A percentile compares a stretch with the other conserved stretches of the same genome.
Conservation (phyloP, 2,797 vertebrate genomes). For the Smutsia gigantea region DNA sequence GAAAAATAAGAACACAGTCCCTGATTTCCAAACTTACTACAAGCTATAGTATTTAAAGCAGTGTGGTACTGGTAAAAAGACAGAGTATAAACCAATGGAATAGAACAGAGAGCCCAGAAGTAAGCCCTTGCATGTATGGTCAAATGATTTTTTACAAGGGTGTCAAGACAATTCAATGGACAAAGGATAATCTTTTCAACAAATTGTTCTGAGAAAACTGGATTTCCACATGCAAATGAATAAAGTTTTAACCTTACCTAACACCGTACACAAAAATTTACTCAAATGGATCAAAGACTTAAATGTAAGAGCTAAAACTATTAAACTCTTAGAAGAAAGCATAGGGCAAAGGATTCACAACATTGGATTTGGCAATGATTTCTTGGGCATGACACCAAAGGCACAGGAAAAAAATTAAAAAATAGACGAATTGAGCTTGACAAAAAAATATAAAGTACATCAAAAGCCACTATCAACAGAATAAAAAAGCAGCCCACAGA, state of each 20-base stretch:
- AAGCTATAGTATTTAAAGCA: background rate
- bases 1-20: background rate
- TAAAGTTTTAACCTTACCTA: background rate
- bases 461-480: background rate
- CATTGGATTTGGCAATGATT: background rate
- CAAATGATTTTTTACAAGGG: background rate
- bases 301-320: background rate
- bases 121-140: background rate
- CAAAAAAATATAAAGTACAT: background rate
- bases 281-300: background rate
- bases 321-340: background rate
- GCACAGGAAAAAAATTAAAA: background rate
- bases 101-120: background rate
- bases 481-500: background rate
- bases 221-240: background rate
- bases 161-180: background rate
- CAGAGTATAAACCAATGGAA: background rate
- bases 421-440: background rate
- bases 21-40: too few species aligned
- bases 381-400: background rate
- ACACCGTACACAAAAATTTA: background rate
- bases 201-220: background rate
- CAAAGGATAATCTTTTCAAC: background rate
- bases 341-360: background rate
- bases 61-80: background rate